phyloP scores from a whole-genome alignment of 2,797 vertebrate species.

The Typhlichthys eigenmanni region DNA sequence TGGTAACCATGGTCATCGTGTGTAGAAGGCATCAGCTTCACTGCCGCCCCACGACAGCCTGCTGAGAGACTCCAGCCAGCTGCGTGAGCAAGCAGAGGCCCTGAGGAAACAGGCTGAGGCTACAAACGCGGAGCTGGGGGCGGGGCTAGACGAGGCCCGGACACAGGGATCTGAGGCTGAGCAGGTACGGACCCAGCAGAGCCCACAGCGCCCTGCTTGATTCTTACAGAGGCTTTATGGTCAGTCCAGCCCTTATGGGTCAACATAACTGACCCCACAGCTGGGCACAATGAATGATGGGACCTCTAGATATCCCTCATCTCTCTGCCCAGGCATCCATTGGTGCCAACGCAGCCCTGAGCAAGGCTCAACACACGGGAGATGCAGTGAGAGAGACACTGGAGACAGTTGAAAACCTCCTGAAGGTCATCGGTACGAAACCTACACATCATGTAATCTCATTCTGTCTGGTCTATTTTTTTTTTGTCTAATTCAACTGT shows the following conservation, averaged over 20 bases:
- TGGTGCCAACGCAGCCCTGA: constrained; percentile 66
- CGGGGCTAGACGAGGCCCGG: constrained; percentile 11
- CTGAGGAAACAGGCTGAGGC: constrained; percentile 14
- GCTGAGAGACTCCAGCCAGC: constrained; percentile 31
- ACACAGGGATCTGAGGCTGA: constrained; percentile 22
- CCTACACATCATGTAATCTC: too few species aligned
- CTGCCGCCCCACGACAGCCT: constrained; percentile 30
- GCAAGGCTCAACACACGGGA: constrained; percentile 64
- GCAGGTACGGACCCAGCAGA: constrained; percentile 48
- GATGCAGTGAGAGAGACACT: constrained; percentile 72
- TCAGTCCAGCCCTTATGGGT: too few species aligned
- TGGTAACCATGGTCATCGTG: not conserved
- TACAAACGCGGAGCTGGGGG: not conserved
- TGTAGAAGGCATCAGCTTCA: constrained; percentile 41
- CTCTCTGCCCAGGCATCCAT: constrained; percentile 65
- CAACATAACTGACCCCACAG: too few species aligned
- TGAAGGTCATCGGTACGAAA: constrained; percentile 76
- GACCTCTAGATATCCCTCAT: not conserved
- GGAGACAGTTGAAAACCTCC: constrained; percentile 69
- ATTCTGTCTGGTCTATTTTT: too few species aligned
- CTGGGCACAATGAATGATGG: too few species aligned
- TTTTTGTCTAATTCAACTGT: too few species aligned
- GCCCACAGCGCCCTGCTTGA: too few species aligned
- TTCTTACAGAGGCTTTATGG: too few species aligned
- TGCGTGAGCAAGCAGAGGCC: constrained; percentile 31